Conservation (phyloP, 2,113 vertebrate genomes). For the Oriolus oriolus region DNA sequence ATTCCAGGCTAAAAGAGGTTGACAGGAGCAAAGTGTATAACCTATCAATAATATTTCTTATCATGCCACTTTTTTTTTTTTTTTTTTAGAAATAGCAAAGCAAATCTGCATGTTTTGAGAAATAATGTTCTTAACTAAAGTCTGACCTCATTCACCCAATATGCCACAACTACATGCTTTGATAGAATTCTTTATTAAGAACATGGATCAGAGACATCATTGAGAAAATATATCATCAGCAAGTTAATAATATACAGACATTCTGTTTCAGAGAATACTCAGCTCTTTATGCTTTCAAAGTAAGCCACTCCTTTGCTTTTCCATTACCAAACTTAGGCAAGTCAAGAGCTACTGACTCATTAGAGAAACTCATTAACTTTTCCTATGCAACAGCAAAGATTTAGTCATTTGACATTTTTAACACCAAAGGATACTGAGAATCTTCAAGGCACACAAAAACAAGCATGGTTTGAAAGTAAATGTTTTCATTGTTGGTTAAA, state of each 20-base stretch:
- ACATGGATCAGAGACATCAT: background rate
- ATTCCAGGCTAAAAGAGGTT: background rate
- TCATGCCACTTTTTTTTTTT: background rate
- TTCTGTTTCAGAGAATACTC: background rate
- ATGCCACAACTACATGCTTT: background rate
- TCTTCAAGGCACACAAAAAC: slow-evolving; percentile 20
- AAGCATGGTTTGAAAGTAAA: background rate
- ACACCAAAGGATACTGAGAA: slow-evolving; percentile 25
- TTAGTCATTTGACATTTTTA: slow-evolving; percentile 56
- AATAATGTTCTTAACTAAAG: background rate
- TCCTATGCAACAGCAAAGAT: slow-evolving; percentile 47
- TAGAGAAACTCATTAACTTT: slow-evolving; percentile 48
- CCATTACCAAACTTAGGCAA: slow-evolving; percentile 33
- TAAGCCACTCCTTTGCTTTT: slow-evolving; percentile 1
- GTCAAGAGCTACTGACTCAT: slow-evolving; percentile 53
- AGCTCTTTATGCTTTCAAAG: background rate
- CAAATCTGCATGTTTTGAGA: background rate
- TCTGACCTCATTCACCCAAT: background rate
- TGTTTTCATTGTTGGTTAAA: background rate
- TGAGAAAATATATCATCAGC: background rate
- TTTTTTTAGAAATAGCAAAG: background rate
- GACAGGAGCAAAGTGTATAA: background rate
- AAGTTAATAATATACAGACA: background rate
- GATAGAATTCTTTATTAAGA: background rate
- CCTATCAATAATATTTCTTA: background rate